Conservation (phyloP, 2,113 vertebrate genomes). For the Mesembrinibis cayennensis region DNA sequence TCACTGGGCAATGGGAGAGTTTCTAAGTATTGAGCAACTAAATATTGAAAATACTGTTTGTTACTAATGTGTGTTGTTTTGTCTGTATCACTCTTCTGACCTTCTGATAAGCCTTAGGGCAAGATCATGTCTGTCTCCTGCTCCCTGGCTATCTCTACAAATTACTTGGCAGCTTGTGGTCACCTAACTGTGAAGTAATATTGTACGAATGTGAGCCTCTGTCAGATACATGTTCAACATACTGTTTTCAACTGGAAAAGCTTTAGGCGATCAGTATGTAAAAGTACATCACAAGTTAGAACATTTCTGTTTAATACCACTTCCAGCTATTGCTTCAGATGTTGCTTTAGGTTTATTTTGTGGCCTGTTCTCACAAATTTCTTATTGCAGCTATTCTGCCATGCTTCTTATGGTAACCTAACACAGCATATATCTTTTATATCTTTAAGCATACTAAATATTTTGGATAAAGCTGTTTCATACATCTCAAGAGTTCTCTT, state of each 20-base stretch:
- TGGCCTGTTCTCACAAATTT: neutral
- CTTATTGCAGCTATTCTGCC: neutral
- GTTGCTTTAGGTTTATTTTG: neutral
- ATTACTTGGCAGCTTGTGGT: slow-evolving; percentile 15
- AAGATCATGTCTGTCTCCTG: neutral
- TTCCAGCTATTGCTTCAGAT: neutral
- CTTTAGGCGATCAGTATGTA: neutral
- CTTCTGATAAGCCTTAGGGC: neutral
- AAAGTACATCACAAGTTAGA: neutral
- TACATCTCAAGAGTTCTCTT: neutral
- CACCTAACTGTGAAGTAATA: slow-evolving; percentile 30
- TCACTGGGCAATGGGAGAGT: neutral
- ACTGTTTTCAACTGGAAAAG: slow-evolving; percentile 10
- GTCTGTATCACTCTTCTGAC: neutral
- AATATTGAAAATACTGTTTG: neutral
- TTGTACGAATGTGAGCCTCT: neutral
- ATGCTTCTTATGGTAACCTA: neutral
- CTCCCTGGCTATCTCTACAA: neutral
- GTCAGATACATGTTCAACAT: neutral
- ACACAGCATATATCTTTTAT: neutral
- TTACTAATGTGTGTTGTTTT: neutral
- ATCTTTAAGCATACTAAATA: neutral
- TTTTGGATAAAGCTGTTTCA: neutral
- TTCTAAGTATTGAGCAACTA: neutral
- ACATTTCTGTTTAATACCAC: neutral